Evolutionary conservation across 2,797 vertebrate species (phyloP).

Genomic region (Platyrinchus mystaceus): DNA sequence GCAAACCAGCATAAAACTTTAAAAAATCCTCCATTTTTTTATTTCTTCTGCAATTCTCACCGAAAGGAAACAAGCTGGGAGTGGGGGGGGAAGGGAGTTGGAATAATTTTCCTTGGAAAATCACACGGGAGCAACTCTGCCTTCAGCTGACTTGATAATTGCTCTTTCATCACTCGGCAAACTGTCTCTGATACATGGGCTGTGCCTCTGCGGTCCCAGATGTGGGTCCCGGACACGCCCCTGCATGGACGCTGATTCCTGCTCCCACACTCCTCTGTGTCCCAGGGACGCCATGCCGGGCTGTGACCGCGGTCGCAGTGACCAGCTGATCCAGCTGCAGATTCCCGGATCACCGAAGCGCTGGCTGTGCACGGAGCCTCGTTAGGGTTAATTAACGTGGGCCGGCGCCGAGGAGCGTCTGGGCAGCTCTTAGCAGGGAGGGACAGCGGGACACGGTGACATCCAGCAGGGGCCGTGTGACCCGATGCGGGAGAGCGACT

Average conservation of each 20-base stretch:
- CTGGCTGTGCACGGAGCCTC: neutral
- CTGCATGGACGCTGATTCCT: accelerated
- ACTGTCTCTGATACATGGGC: neutral
- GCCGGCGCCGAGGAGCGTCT: neutral
- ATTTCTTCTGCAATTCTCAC: neutral
- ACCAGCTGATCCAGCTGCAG: neutral
- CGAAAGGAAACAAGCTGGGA: neutral
- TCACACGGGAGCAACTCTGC: neutral
- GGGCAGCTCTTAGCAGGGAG: neutral
- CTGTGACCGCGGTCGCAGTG: neutral
- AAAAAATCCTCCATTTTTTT: neutral
- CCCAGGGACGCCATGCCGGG: accelerated
- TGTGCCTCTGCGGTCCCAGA: accelerated
- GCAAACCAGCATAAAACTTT: neutral
- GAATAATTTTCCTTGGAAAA: neutral
- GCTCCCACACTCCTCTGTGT: neutral
- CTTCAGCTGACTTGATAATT: neutral
- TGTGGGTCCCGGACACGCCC: neutral
- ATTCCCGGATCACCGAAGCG: accelerated
- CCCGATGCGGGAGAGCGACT: neutral
- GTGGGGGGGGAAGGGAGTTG: neutral
- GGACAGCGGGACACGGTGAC: neutral
- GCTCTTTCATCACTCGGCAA: neutral
- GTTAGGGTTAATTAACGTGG: accelerated
- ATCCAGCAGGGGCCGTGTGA: neutral